Evolutionary conservation across 1,140 invertebrate species (phyloP), one percentile per base, ranked within the genome.

Genomic region (Probaryconus sp.): DNA sequence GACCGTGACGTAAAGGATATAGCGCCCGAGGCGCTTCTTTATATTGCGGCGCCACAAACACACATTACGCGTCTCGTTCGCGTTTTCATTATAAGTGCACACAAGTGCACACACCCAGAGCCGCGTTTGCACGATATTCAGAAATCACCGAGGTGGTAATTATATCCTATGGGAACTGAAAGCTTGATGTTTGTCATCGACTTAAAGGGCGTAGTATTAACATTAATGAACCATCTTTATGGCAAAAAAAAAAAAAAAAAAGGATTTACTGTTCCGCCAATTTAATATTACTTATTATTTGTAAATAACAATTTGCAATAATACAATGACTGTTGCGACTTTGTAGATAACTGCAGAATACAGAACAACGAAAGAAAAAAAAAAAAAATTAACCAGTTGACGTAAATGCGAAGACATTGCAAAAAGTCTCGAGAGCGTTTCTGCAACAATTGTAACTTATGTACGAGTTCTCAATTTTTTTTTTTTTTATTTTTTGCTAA

Each of bases 1-100:
- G 76, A 58, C 63, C 77, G 64, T 82, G 79, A 82, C 76, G 76
- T 76, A 81, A 82, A 81, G 79, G 75, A 78, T 51, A 67, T 38
- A 71, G 61, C 71, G 70, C 78, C 67, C 53, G 16, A 38, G 72
- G 74, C 76, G 45, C 63, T 77, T 82, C 71, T 61, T 53, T 48
- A 55, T 47, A 43, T 65, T 50, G 14, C 79, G 79, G 78, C 78
- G 78, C 78, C 78, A 79, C 76, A 64, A 76, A 72, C 68, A 70
- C 76, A 55, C 18, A 43, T 30, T 26, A 42, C 14, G 6, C 13
- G 7, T 7, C 37, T 51, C 21, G 45, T 60, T 47, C 18, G 42
- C 38, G 18, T 58, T 45, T 53, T 40, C 60, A 53, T 65, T 61
- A 58, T 14, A 53, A 40, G 1, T 38, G 14, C 42, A 70, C 35